phyloP scores from a whole-genome alignment of 2,113 vertebrate species.

The Onychorhynchus coronatus region DNA sequence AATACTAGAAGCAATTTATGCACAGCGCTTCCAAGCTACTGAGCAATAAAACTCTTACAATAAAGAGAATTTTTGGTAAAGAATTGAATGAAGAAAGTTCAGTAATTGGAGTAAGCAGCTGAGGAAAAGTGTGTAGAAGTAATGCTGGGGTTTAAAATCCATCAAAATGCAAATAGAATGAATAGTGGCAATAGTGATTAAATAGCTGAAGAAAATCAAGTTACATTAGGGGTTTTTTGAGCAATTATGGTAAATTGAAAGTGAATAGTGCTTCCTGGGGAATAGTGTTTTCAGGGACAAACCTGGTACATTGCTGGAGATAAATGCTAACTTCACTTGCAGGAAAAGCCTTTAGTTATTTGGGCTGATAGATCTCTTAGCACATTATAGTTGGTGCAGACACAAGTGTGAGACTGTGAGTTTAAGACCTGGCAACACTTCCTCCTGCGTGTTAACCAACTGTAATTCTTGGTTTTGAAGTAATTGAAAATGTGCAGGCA shows the following conservation, averaged over 20 bases:
- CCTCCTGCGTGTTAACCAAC: background rate
- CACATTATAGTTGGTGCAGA: rapidly evolving
- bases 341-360: background rate
- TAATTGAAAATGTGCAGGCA: rapidly evolving
- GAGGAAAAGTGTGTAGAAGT: background rate
- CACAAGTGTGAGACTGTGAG: background rate
- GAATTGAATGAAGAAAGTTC: background rate
- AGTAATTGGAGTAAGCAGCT: background rate
- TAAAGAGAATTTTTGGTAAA: background rate
- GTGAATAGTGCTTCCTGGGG: background rate
- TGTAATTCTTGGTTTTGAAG: background rate
- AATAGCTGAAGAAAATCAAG: background rate
- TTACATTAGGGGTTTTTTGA: background rate
- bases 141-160: background rate
- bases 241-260: background rate
- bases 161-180: conserved; percentile 17
- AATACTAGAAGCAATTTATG: conserved; percentile 11
- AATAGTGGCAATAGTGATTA: background rate
- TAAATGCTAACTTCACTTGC: background rate
- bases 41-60: background rate
- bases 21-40: background rate
- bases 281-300: background rate
- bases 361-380: background rate
- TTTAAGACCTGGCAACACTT: background rate
- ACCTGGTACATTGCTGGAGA: background rate